A percentile compares a stretch with the other conserved stretches of the same genome.
These are phyloP conservation scores for Typhlichthys subterraneus DNA, from an alignment of 2,797 vertebrate genomes.

Conservation along the genomic window DNA sequence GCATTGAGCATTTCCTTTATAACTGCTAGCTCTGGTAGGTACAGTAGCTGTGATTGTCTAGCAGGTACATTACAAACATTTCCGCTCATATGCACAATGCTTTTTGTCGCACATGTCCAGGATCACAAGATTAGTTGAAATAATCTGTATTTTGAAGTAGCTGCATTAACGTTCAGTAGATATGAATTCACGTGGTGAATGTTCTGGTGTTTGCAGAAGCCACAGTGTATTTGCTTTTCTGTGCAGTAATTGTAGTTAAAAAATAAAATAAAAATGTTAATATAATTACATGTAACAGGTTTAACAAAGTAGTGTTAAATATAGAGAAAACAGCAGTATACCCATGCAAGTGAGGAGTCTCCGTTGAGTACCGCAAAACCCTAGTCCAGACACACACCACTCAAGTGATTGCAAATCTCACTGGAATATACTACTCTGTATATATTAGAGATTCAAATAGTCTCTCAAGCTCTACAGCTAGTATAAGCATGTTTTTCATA, in stretches of 20 bases:
- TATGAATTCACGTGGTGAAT: constrained; percentile 18
- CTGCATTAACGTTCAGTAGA: constrained; percentile 4
- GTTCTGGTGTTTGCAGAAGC: constrained; percentile 9
- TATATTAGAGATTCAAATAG: constrained; percentile 7
- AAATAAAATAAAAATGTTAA: not conserved
- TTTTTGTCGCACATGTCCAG: constrained; percentile 28
- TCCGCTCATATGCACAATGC: constrained; percentile 13
- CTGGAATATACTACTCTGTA: constrained; percentile 15
- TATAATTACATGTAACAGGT: not conserved
- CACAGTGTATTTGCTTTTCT: not conserved
- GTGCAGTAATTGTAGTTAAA: constrained; percentile 11
- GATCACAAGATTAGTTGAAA: constrained; percentile 47
- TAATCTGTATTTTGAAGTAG: constrained; percentile 37
- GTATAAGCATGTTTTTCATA: not conserved
- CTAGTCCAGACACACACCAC: constrained; percentile 27
- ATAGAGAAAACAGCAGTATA: constrained; percentile 7
- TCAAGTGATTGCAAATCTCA: constrained; percentile 13
- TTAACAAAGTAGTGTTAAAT: not conserved
- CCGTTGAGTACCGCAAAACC: constrained; percentile 3
- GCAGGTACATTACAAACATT: not conserved
- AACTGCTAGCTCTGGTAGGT: not conserved
- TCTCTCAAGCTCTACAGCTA: constrained; percentile 31
- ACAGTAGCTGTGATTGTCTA: too few species aligned
- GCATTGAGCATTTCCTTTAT: not conserved
- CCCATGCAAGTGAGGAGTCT: not conserved